Evolutionary conservation across 2,797 vertebrate species (phyloP).

Genomic region (Lophotriccus pileatus): DNA sequence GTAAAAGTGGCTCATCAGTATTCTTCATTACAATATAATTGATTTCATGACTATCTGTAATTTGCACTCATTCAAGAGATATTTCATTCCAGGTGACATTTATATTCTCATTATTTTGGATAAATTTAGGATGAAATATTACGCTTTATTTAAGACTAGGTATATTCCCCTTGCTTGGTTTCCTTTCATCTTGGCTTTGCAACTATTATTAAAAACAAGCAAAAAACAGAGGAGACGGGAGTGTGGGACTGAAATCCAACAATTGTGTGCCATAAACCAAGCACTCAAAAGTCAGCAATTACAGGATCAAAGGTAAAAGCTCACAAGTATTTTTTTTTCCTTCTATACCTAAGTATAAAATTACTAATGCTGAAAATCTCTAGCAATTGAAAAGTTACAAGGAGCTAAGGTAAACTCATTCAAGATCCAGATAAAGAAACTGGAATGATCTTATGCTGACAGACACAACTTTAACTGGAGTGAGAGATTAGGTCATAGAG

Average conservation of each 20-base stretch:
- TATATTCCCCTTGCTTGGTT: background rate
- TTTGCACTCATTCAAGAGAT: background rate
- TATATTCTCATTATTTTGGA: background rate
- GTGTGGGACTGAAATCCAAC: background rate
- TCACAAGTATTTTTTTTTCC: background rate
- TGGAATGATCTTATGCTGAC: background rate
- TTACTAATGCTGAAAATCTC: background rate
- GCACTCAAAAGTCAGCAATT: background rate
- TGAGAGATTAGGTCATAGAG: background rate
- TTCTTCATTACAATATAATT: background rate
- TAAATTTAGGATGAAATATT: background rate
- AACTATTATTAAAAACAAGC: background rate
- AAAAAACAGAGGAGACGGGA: background rate
- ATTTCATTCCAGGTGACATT: background rate
- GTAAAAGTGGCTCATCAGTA: background rate
- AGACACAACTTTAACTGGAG: background rate
- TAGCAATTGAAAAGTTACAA: background rate
- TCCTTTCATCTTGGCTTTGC: slow-evolving; percentile 2
- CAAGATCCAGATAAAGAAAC: background rate
- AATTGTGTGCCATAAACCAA: background rate
- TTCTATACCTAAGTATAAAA: background rate
- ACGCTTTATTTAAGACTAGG: background rate
- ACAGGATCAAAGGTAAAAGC: background rate
- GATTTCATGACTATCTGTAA: background rate
- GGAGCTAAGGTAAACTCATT: background rate